These are phyloP conservation scores for Homarus americanus DNA, from an alignment of 1,140 invertebrate species.

Conservation along the genomic window DNA sequence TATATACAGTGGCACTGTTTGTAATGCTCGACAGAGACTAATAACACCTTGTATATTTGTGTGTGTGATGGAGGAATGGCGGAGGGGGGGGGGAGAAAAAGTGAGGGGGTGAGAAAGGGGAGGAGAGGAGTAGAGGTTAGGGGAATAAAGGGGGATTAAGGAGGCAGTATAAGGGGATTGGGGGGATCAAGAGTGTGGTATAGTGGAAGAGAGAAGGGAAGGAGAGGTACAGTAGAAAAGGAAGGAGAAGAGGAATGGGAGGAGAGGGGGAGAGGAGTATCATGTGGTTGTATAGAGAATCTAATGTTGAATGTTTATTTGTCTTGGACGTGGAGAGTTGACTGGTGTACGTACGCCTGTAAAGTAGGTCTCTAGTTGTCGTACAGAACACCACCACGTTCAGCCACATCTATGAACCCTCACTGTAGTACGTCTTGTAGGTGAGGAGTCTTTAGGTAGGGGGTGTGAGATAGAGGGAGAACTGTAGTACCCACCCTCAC, in stretches of 20 bases:
- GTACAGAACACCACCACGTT: too few species aligned
- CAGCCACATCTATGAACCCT: too few species aligned
- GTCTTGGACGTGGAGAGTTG: too few species aligned
- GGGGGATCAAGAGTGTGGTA: not conserved
- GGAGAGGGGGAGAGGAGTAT: slow-evolving; percentile 7
- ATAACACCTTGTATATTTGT: not conserved
- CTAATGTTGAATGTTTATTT: too few species aligned
- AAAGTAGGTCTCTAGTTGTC: too few species aligned
- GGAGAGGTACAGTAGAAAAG: not conserved
- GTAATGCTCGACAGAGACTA: too few species aligned
- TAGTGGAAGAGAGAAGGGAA: not conserved
- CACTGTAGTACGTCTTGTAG: too few species aligned
- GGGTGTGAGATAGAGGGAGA: too few species aligned
- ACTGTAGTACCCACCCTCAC: too few species aligned
- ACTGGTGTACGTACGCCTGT: too few species aligned
- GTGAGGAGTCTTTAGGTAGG: too few species aligned
- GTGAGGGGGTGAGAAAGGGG: not conserved
- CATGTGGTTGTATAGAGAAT: too few species aligned
- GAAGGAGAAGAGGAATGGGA: not conserved
- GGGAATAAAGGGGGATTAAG: not conserved
- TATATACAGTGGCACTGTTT: not conserved
- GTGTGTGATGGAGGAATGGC: not conserved
- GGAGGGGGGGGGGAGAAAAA: not conserved
- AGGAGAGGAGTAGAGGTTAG: not conserved
- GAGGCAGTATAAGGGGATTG: not conserved